phyloP scores from a whole-genome alignment of 1,140 invertebrate genomes.

The Psix sp. region DNA sequence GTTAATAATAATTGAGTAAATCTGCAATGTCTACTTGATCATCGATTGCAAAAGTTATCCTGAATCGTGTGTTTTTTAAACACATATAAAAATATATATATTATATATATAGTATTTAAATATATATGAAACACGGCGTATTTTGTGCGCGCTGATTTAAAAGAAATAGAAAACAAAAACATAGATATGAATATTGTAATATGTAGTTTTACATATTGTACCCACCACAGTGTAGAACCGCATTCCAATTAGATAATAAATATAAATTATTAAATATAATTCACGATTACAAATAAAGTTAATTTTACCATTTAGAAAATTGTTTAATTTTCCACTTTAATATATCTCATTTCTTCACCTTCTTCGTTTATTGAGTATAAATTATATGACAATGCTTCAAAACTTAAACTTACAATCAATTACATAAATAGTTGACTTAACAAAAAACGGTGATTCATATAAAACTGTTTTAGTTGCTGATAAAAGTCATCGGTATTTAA shows the following conservation, averaged over 20 bases:
- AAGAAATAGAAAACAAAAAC: slow-evolving; percentile 60
- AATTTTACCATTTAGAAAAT: slow-evolving; percentile 68
- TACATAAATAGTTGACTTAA: too few species aligned
- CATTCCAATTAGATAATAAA: slow-evolving; percentile 75
- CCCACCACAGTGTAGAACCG: slow-evolving; percentile 74
- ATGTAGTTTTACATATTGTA: slow-evolving; percentile 77
- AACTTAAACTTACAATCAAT: background rate
- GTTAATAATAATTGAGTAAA: slow-evolving; percentile 49
- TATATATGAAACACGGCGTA: slow-evolving; percentile 53
- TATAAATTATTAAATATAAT: slow-evolving; percentile 57
- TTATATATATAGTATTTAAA: slow-evolving; percentile 61
- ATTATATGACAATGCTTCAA: background rate
- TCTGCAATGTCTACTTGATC: slow-evolving; percentile 55
- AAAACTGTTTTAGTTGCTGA: too few species aligned
- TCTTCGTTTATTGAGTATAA: background rate
- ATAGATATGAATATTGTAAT: slow-evolving; percentile 71
- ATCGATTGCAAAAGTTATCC: slow-evolving; percentile 43
- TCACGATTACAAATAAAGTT: slow-evolving; percentile 67
- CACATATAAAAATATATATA: slow-evolving; percentile 31
- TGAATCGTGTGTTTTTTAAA: slow-evolving; percentile 36
- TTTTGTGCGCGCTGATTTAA: slow-evolving; percentile 37
- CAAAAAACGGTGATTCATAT: too few species aligned
- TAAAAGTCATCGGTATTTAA: background rate
- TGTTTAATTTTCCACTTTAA: slow-evolving; percentile 31
- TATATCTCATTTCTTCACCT: background rate